Conservation (phyloP, 2,113 vertebrate genomes). For the Gallinago undulata region DNA sequence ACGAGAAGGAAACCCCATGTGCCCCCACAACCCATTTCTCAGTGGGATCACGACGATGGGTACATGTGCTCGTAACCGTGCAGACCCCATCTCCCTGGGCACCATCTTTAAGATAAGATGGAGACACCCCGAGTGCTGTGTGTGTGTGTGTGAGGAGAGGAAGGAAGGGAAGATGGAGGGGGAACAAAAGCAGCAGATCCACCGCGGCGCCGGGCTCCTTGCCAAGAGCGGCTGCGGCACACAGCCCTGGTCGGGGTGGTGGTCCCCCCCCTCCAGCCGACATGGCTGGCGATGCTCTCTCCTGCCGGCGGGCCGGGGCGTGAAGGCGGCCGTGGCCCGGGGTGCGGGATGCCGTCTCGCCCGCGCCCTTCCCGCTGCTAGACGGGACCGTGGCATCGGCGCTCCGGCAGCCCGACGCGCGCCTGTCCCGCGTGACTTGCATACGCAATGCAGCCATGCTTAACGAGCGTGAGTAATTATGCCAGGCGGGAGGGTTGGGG, state of each 20-base stretch:
- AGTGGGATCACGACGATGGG: rapidly evolving
- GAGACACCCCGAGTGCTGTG: neutral
- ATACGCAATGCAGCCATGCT: slow-evolving; percentile 59
- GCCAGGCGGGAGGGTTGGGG: slow-evolving; percentile 56
- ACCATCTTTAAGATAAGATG: neutral
- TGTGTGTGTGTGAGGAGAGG: neutral
- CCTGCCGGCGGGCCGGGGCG: neutral
- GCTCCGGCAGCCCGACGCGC: slow-evolving; percentile 36
- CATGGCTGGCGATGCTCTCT: neutral
- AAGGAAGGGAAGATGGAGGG: neutral
- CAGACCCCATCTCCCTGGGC: neutral
- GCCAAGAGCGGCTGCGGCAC: slow-evolving; percentile 26
- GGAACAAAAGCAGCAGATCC: slow-evolving; percentile 54
- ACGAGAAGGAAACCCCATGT: neutral
- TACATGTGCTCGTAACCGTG: rapidly evolving
- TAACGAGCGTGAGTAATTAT: slow-evolving; percentile 80
- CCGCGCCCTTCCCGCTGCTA: neutral
- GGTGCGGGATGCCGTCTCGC: neutral
- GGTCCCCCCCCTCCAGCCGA: neutral
- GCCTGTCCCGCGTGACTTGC: slow-evolving; percentile 22
- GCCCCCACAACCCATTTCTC: rapidly evolving
- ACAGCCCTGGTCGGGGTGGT: neutral
- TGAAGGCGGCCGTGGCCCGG: neutral
- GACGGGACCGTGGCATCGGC: neutral
- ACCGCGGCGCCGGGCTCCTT: neutral